These are phyloP conservation scores for Odontesthes bonariensis DNA, from an alignment of 2,113 vertebrate species.

Conservation along the genomic window DNA sequence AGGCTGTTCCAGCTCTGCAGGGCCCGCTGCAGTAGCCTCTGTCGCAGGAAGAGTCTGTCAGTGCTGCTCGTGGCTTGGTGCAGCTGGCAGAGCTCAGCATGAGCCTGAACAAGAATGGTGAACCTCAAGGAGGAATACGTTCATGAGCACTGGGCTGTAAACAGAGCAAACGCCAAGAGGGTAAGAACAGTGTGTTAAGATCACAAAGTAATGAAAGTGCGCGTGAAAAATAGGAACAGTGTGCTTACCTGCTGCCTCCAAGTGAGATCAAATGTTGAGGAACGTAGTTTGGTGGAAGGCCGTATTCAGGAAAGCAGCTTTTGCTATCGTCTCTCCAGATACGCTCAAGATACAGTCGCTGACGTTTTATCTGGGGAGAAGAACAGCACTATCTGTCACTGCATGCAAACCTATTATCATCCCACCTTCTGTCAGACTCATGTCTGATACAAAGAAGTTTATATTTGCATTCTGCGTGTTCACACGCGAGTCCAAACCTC, in stretches of 20 bases:
- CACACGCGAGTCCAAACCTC: no score
- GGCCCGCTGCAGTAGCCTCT: slow-evolving; percentile 69
- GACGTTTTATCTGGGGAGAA: slow-evolving; percentile 75
- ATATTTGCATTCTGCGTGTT: no score
- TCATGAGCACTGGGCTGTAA: slow-evolving; percentile 77
- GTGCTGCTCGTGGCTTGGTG: slow-evolving; percentile 52
- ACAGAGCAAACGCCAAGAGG: slow-evolving; percentile 35
- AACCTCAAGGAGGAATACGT: slow-evolving; percentile 81
- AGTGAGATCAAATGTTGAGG: slow-evolving; percentile 81
- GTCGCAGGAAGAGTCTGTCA: slow-evolving; percentile 67
- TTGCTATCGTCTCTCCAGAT: slow-evolving; percentile 70
- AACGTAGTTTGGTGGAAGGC: slow-evolving; percentile 79
- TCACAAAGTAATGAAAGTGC: neutral
- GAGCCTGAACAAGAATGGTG: slow-evolving; percentile 79
- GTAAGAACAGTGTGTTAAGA: neutral
- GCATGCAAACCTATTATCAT: no score
- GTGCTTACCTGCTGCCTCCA: slow-evolving; percentile 76
- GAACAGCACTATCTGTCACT: slow-evolving; percentile 7
- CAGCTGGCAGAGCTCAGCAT: slow-evolving; percentile 74
- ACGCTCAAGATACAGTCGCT: slow-evolving; percentile 77
- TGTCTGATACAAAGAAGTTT: no score
- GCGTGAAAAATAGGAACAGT: neutral
- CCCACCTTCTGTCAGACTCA: no score
- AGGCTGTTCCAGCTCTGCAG: slow-evolving; percentile 71
- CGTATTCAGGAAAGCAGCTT: slow-evolving; percentile 66